Base-by-base conservation (phyloP, 2,797 vertebrate species). In the Rhadinocentrus ornatus region DNA sequence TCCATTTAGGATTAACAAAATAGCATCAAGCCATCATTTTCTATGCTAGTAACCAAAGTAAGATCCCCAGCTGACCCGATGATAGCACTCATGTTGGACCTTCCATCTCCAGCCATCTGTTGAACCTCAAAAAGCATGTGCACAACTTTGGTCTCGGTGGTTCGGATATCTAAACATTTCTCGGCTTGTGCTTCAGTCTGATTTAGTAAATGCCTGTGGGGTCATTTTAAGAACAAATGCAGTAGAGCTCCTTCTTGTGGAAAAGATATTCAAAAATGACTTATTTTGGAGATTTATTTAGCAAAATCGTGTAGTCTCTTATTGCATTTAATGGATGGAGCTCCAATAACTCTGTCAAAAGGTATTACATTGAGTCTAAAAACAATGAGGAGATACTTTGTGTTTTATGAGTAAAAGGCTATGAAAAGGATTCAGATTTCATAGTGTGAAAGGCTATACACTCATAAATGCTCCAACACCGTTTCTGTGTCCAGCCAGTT, bases 341-440 rank as follows among this genome's bases (percentile, higher is more conserved):
- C 55, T 70, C 24, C 35, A 46, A 20, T 37, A n/a, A 29, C 34
- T 73, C 35, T 3, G 10, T 55, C 32, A 27, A 22, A 22, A n/a
- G 44, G 4, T 6, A 34, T 3, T 55, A 52, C 55, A 4, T 7
- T 11, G 34, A 68, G 0, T 15, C 50, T 27, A 52, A 29, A 13
- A 52, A 62, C 58, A 48, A 37, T 18, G 48, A 54, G 4, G 37
- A 58, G 58, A 65, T 13, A 56, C 52, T 50, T 41, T 54, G 64
- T 22, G 62, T 77, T 83, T 71, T 73, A 76, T 31, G 61, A 69
- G 75, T 61, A 73, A 55, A 53, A 73, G 55, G 37, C 60, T 63
- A 78, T 80, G 44, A 77, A 60, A 59, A 15, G 48, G 53, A n/a
- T 78, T 83, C 77, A 6, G 39, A 75, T 86, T 85, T 80, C 82